Evolutionary conservation across 2,888 invertebrate genomes (phyloP), one percentile per base, ranked within the genome.

Genomic region (Glyphotaelius pellucidus): DNA sequence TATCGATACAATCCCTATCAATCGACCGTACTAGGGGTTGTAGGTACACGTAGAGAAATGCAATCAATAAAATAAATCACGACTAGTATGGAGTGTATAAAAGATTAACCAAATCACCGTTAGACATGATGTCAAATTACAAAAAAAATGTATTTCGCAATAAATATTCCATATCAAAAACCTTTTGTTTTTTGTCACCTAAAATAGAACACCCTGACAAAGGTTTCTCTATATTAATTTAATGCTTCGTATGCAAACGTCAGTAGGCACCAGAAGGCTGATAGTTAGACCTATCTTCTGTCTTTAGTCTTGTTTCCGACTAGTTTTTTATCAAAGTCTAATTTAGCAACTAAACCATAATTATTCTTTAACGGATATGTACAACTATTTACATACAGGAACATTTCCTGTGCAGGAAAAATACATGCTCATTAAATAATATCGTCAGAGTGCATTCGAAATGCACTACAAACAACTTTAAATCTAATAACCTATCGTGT

Each of bases 351-450:
- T 25, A 67, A 25, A 25, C n/a, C 2, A 25, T n/a, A 14, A 42
- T 30, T n/a, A 86, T 42, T 86, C n/a, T 86, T 42, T 9, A 86
- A 30, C 86, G 86, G 86, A 86, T 30, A 5, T 86, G 86, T 86
- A 15, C 1, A 25, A 42, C 15, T 83, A 86, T 86, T 42, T 86
- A 42, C 85, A 12, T 47, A 47, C 47, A 12, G 25, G 7, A 15
- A 86, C 86, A 86, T 86, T 86, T 86, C 86, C 86, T 86, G 86
- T 30, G 14, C 30, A 11, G 30, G 42, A 14, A 86, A n/a, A 47
- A 85, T 25, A 86, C 32, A 35, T n/a, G 14, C 19, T 3, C n/a
- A 2, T 31, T 19, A 14, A 32, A 31, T 32, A 32, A 83, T 32
- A 32, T 32, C 25, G 32, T 35, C 7, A 35, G 35, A 83, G 35